Evolutionary conservation across 2,113 vertebrate species (phyloP), one percentile per base, ranked within the genome.

Genomic region (Potamarius usumacintae): DNA sequence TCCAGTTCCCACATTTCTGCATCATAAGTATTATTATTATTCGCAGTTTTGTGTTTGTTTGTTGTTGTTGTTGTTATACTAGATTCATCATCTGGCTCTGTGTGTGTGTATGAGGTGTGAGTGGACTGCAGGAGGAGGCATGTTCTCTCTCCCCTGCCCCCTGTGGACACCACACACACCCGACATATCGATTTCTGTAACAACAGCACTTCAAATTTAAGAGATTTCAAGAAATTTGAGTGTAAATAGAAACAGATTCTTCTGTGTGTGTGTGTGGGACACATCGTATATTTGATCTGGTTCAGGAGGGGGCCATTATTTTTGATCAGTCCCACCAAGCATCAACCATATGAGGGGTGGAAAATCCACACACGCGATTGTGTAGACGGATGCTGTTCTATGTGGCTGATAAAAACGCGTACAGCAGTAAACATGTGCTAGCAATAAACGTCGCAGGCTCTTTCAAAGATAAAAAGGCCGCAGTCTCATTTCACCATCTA

Each of bases 51-150:
- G 14, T 42, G 7, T 50, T 17, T n/a, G 42, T 50, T 25, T 82
- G 6, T 18, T 0, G 20, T 25, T 62, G 30, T 15, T 25, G 52
- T 27, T 17, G 17, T 50, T 27, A 27, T 52, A n/a, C 4, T 50
- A 18, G 14, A 48, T 76, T 65, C 6, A 27, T 55, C 22, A 11
- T 1, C 9, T 50, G 0, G 50, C 5, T 53, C 50, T 78, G 10
- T 78, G 42, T 72, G 69, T 72, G 69, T 74, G 71, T 52, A 0
- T 52, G 52, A 52, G 52, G 63, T 76, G 76, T 78, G 55, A 62
- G n/a, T 42, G 42, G 84, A 30, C n/a, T 83, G 53, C 88, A 30
- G 30, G 30, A 84, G 82, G 67, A 53, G 60, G 82, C 48, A 67
- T 67, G 25, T 1, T 52, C 83, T 17, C 20, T 22, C 62, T 34